Evolutionary conservation across 2,888 invertebrate genomes (phyloP), one percentile per base, ranked within the genome.

Genomic region (Lepidochrysops patricia): DNA sequence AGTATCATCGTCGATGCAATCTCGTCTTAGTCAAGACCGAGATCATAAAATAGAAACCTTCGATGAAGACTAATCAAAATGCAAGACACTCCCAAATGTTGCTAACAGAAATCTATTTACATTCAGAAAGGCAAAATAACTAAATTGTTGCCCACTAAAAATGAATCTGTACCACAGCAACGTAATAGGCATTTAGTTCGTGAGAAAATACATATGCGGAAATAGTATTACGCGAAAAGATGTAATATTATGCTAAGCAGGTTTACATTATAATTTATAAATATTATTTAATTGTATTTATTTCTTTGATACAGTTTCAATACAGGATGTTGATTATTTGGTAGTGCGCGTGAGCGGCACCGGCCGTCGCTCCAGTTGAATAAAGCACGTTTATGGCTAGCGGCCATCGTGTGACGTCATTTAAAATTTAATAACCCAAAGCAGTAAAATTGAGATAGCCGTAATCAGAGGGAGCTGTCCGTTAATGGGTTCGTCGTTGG

Each of bases 401-500:
- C 29, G 54, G 54, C 19, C 32, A 29, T 54, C 54, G 54, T 54
- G 54, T 54, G 54, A 54, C 29, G 54, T 54, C 9, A 54, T 54
- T 54, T 54, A 32, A 54, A 54, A 54, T 54, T 54, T 54, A 54
- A 54, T 54, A 54, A 54, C 54, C 54, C 15, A 32, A 32, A 54
- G 54, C 54, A 54, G 32, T 29, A 54, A 68, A 70, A 69, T 69
- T 68, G 64, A 67, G 68, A 68, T 65, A 65, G 67, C 62, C 68
- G 68, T 72, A 72, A 74, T 74, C 71, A 68, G 65, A 65, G 63
- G 64, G 66, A 63, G 65, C 63, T 62, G 68, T 64, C 69, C 69
- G 70, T 72, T 70, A 72, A 72, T 70, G 69, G 71, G 74, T 71
- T 72, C 73, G 72, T 72, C 70, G 71, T 29, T 43, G 35, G 57